These are phyloP conservation scores for Deroplatys truncata DNA, from an alignment of 2,888 invertebrate species.

Conservation along the genomic window DNA sequence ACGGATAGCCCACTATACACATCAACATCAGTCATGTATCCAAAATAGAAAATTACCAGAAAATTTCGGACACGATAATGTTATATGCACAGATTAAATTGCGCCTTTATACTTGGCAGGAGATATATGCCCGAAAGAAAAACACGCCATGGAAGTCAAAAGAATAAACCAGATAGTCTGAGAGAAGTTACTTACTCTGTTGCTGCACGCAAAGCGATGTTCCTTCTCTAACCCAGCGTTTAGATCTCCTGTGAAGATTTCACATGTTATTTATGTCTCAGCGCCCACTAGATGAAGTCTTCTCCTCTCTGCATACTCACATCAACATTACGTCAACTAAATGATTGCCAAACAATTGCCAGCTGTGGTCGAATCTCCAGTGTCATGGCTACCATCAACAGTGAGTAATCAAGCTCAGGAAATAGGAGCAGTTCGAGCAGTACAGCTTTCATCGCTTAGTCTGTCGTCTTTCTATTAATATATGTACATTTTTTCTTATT, in stretches of 20 bases:
- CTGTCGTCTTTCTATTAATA: not conserved
- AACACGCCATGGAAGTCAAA: no score
- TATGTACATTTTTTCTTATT: not conserved
- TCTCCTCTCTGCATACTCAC: not conserved
- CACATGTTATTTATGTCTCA: not conserved
- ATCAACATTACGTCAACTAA: not conserved
- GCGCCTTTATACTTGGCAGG: no score
- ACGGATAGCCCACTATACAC: no score
- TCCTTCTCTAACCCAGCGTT: not conserved
- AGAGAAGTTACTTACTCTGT: not conserved
- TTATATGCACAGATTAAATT: no score
- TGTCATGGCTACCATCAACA: not conserved
- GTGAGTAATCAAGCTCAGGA: not conserved
- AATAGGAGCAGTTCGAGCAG: not conserved
- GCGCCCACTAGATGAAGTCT: not conserved
- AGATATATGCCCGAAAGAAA: no score
- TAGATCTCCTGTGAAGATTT: not conserved
- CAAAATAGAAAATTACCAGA: no score
- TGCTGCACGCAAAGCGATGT: not conserved
- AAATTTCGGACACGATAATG: no score
- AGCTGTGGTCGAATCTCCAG: no score
- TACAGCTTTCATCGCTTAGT: not conserved
- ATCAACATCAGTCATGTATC: no score
- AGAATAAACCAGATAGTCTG: no score
- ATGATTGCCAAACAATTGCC: not conserved